Evolutionary conservation across 35 echinoderm and acorn worm genomes (phyloP).

Genomic region (Eucidaris tribuloides): DNA sequence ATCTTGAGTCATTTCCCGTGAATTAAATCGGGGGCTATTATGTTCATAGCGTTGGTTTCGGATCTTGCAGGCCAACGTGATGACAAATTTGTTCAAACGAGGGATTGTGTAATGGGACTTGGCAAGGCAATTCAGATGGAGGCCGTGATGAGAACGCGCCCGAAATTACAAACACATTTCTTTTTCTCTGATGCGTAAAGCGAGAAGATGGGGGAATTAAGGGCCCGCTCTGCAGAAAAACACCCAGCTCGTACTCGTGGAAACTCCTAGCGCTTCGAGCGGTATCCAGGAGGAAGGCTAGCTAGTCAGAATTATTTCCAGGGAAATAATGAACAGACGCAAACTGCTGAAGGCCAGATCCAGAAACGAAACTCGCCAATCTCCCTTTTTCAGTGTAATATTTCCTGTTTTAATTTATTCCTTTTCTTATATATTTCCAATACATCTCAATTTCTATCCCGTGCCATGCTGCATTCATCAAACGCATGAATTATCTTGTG

Average conservation of each 20-base stretch:
- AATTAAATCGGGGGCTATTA: constrained; percentile 36
- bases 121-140: constrained; percentile 20
- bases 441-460: constrained; percentile 31
- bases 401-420: constrained; percentile 28
- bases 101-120: constrained; percentile 18
- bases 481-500: too few relatives aligned
- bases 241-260: neutral
- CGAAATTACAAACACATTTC: constrained; percentile 28
- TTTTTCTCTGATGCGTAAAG: constrained; percentile 11
- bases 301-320: neutral
- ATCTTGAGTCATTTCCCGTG: constrained; percentile 22
- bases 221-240: neutral
- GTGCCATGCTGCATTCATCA: too few relatives aligned
- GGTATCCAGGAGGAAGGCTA: neutral
- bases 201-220: neutral
- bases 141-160: neutral
- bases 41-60: constrained; percentile 28
- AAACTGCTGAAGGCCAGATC: neutral
- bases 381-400: neutral
- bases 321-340: neutral
- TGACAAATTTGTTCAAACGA: constrained; percentile 36
- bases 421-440: neutral
- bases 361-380: constrained; percentile 5
- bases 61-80: constrained; percentile 22
- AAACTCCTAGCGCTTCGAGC: neutral